Evolutionary conservation across 2,113 vertebrate species (phyloP), one percentile per base, ranked within the genome.

Genomic region (Oreochromis tanganicae): DNA sequence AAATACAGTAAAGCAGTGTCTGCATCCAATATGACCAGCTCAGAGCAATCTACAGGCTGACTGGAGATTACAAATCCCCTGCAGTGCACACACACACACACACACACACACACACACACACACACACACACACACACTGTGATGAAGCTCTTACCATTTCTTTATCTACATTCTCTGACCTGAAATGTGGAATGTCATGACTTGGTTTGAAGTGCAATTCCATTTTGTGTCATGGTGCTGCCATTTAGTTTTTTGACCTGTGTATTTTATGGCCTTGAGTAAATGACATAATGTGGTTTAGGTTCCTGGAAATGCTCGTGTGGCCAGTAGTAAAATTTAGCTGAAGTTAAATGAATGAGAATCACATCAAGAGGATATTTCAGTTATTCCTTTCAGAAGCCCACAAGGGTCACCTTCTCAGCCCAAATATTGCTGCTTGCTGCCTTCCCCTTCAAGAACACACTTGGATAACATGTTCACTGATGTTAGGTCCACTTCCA

Each of bases 351-450:
- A 92, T 88, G 84, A 93, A 89, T 81, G 54, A 36, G 84, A 90
- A 90, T 88, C 75, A 79, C 50, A 85, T 61, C 19, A 14, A 57
- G 81, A 43, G 66, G 73, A 56, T 24, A 90, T 93, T 93, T 94
- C 91, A 94, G 93, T 94, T 87, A 86, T 66, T 89, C 63, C 84
- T 19, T 89, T 81, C n/a, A 41, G 2, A 38, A 81, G 91, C 84
- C 86, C 86, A 87, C 90, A 78, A 57, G 63, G 89, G 91, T 94
- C 90, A 93, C 89, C 93, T 89, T 94, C 81, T 80, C 59, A 14
- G 59, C 13, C 63, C 21, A 5, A 46, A 57, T 36, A 3, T 21
- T 13, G 55, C 83, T 7, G 63, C 48, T 29, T 24, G n/a, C 66
- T 32, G 71, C 24, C 5, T 24, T 24, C 24, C 14, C 43, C 68